Conservation (phyloP, 2,888 invertebrate species). For the Lissocephala sabroskyi region DNA sequence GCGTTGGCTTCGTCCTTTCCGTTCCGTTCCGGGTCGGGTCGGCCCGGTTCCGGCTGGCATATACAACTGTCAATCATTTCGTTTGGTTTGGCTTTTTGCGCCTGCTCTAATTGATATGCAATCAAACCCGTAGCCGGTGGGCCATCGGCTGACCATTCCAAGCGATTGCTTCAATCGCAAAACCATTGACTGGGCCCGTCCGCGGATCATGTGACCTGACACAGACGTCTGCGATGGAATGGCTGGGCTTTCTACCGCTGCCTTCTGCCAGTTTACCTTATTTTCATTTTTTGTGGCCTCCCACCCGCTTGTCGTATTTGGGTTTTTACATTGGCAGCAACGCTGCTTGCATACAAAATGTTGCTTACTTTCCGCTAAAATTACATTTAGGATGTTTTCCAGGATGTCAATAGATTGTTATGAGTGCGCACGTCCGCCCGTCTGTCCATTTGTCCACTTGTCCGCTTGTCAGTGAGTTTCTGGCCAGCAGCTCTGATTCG, state of each 20-base stretch:
- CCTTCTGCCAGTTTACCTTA: constrained; percentile 10
- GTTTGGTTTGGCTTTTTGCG: constrained; percentile 59
- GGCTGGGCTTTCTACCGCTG: constrained; percentile 9
- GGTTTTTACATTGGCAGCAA: constrained; percentile 26
- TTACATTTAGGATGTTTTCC: constrained; percentile 67
- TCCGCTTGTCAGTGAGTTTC: neutral
- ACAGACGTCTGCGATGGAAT: constrained; percentile 21
- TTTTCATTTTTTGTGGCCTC: constrained; percentile 10
- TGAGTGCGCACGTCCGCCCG: constrained; percentile 31
- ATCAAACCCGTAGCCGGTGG: constrained; percentile 42
- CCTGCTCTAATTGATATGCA: constrained; percentile 61
- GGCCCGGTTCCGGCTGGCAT: constrained; percentile 2
- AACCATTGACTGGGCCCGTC: constrained; percentile 32
- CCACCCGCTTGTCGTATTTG: too few species aligned
- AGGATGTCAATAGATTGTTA: constrained; percentile 63
- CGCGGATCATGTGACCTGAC: too few species aligned
- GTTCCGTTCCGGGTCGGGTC: neutral
- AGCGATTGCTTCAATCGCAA: constrained; percentile 43
- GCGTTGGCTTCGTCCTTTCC: neutral
- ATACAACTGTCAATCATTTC: constrained; percentile 58
- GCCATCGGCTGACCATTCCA: constrained; percentile 2
- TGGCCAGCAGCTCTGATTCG: constrained; percentile 2
- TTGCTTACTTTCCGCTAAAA: constrained; percentile 65
- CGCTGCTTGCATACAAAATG: constrained; percentile 57
- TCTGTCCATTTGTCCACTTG: constrained; percentile 9